Evolutionary conservation across 2,113 vertebrate genomes (phyloP).

Genomic region (Leucoraja erinaceus): DNA sequence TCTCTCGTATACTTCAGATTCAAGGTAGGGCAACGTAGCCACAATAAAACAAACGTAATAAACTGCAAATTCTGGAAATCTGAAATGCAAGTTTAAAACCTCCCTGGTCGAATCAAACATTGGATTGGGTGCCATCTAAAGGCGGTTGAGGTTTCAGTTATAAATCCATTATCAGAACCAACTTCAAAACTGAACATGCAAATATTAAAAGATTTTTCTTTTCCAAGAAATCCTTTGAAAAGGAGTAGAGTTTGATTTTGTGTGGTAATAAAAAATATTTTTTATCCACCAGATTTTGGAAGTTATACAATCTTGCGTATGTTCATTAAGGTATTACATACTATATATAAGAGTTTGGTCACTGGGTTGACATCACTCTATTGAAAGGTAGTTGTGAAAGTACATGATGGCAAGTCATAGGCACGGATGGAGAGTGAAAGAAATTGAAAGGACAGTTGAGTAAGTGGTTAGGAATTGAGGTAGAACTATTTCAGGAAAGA

Average conservation of each 20-base stretch:
- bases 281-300: no score
- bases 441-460: no score
- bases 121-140: neutral
- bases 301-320: no score
- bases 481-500: no score
- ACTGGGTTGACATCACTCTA: no score
- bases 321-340: no score
- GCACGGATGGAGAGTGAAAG: no score
- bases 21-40: conserved; percentile 66
- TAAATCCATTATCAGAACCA: neutral
- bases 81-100: neutral
- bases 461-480: no score
- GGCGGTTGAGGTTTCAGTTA: neutral
- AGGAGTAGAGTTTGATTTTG: neutral
- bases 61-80: neutral
- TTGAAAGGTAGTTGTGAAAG: no score
- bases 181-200: neutral
- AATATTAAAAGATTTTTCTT: neutral
- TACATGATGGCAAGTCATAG: no score
- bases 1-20: conserved; percentile 77
- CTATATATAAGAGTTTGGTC: no score
- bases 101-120: neutral
- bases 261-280: neutral
- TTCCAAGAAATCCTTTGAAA: neutral
- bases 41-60: neutral